Evolutionary conservation across 2,113 vertebrate species (phyloP).

Genomic region (Rattus rattus): DNA sequence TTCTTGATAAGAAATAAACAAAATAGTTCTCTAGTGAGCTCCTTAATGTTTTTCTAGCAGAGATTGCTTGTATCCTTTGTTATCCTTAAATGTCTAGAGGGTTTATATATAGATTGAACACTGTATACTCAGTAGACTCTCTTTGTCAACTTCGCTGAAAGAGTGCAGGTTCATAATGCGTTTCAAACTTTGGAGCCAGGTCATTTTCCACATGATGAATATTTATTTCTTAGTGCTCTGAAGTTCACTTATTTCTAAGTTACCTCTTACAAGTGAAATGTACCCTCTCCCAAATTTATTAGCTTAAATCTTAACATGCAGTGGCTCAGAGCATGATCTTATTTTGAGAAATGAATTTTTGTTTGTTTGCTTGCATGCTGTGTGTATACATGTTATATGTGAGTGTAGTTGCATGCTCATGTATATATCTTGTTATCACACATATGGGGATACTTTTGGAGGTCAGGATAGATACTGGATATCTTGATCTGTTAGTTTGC

Average conservation of each 20-base stretch:
- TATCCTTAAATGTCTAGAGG: neutral
- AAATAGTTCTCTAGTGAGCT: neutral
- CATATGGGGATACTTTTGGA: neutral
- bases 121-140: neutral
- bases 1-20: neutral
- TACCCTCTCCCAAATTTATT: neutral
- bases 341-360: neutral
- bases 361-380: neutral
- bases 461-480: neutral
- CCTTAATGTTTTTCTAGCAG: neutral
- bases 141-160: neutral
- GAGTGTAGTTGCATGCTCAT: neutral
- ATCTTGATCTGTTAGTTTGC: neutral
- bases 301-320: neutral
- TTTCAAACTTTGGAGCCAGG: neutral
- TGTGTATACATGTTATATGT: neutral
- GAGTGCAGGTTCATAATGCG: constrained; percentile 6
- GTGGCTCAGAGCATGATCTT: neutral
- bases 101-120: neutral
- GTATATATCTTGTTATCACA: neutral
- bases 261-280: neutral
- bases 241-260: neutral
- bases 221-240: neutral
- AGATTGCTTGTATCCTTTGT: neutral
- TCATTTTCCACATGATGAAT: neutral